phyloP scores from a whole-genome alignment of 2,113 vertebrate species.

The Fregata magnificens region DNA sequence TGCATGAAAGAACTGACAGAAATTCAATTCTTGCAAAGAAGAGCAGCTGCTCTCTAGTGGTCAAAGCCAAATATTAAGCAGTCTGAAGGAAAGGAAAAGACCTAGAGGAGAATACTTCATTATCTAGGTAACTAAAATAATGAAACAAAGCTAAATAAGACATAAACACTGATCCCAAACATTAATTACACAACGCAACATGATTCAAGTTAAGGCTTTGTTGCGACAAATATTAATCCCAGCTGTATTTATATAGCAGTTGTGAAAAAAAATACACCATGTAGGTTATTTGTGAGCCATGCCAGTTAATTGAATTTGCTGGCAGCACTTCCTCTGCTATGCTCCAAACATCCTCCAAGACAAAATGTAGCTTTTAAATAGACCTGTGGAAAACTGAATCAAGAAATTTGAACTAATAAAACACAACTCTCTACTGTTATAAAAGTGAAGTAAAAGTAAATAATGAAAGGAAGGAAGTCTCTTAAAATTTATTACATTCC shows the following conservation, averaged over 20 bases:
- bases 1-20: conserved; percentile 80
- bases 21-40: conserved; percentile 79
- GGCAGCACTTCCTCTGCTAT: conserved; percentile 76
- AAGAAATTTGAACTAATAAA: conserved; percentile 87
- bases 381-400: conserved; percentile 80
- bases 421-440: conserved; percentile 81
- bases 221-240: conserved; percentile 78
- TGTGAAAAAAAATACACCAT: conserved; percentile 69
- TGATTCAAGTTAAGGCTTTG: conserved; percentile 70
- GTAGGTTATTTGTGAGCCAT: conserved; percentile 70
- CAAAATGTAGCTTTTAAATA: conserved; percentile 79
- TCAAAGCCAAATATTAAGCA: conserved; percentile 76
- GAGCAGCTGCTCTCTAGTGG: conserved; percentile 81
- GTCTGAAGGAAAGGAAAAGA: conserved; percentile 69
- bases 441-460: conserved; percentile 84
- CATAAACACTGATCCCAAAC: conserved; percentile 54
- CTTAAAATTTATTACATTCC: conserved; percentile 95
- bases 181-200: conserved; percentile 67
- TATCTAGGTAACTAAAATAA: conserved; percentile 63
- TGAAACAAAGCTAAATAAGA: conserved; percentile 51
- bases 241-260: conserved; percentile 80
- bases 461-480: conserved; percentile 89
- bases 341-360: conserved; percentile 80
- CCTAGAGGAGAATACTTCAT: conserved; percentile 65
- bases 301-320: conserved; percentile 81